Evolutionary conservation across 2,888 invertebrate species (phyloP).

Genomic region (Tipula helvola): DNA sequence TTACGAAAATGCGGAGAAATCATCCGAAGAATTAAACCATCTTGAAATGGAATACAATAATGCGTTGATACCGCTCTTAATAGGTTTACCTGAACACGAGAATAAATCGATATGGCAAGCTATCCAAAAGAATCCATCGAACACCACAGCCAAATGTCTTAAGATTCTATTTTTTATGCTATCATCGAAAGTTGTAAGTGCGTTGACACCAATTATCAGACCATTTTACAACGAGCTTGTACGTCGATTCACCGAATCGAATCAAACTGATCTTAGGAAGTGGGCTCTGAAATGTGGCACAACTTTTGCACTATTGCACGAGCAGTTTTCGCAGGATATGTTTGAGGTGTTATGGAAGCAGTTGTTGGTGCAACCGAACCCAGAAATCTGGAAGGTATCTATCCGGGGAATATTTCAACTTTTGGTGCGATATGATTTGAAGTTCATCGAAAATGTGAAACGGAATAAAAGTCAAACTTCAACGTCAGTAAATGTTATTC

Average conservation of each 20-base stretch:
- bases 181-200: constrained; percentile 36
- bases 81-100: constrained; percentile 17
- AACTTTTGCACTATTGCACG: constrained; percentile 59
- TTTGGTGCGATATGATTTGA: constrained; percentile 29
- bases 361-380: constrained; percentile 30
- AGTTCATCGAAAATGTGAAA: constrained; percentile 27
- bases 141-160: constrained; percentile 44
- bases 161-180: constrained; percentile 43
- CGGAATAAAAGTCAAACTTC: constrained; percentile 18
- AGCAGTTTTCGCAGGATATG: constrained; percentile 51
- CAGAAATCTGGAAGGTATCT: constrained; percentile 29
- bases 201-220: constrained; percentile 39
- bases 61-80: constrained; percentile 25
- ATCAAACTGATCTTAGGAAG: constrained; percentile 45
- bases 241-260: constrained; percentile 35
- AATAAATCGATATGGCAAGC: constrained; percentile 20
- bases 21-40: constrained; percentile 38
- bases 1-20: constrained; percentile 42
- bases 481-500: constrained; percentile 26
- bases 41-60: constrained; percentile 29
- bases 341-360: constrained; percentile 30
- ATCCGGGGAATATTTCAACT: constrained; percentile 31
- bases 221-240: constrained; percentile 35
- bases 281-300: constrained; percentile 59
- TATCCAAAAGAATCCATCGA: constrained; percentile 27